phyloP scores from a whole-genome alignment of 1,140 invertebrate genomes.

The Pinna nobilis region DNA sequence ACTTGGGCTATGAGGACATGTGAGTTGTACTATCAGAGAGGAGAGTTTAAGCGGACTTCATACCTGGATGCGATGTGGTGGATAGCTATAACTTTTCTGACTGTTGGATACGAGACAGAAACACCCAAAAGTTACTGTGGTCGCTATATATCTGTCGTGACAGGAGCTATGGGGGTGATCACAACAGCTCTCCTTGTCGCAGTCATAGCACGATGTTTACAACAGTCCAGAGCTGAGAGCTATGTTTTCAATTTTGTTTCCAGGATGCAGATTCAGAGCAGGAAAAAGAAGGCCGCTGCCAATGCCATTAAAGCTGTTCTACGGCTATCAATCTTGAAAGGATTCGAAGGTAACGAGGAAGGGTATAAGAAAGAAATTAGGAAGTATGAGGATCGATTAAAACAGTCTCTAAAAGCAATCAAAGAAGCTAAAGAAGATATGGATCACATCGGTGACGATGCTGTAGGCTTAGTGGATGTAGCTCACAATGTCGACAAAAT shows the following conservation, averaged over 20 bases:
- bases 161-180: conserved; percentile 67
- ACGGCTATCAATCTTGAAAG: conserved; percentile 48
- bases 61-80: conserved; percentile 71
- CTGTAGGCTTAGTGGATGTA: conserved; percentile 51
- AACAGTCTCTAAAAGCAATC: conserved; percentile 41
- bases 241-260: conserved; percentile 64
- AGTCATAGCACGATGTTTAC: conserved; percentile 60
- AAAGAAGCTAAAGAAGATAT: conserved; percentile 42
- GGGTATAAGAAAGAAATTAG: conserved; percentile 37
- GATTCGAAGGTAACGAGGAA: conserved; percentile 37
- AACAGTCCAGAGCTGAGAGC: conserved; percentile 57
- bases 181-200: conserved; percentile 70
- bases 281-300: conserved; percentile 54
- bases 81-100: conserved; percentile 73
- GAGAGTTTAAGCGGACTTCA: conserved; percentile 29
- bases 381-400: conserved; percentile 49
- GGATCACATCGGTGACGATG: conserved; percentile 48
- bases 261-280: conserved; percentile 55
- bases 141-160: conserved; percentile 66
- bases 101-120: conserved; percentile 72
- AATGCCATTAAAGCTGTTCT: conserved; percentile 59
- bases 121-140: conserved; percentile 71
- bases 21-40: conserved; percentile 56
- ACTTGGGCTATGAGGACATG: conserved; percentile 69
- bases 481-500: conserved; percentile 41